Conservation (phyloP, 2,797 vertebrate species). For the Peromyscus attwateri region DNA sequence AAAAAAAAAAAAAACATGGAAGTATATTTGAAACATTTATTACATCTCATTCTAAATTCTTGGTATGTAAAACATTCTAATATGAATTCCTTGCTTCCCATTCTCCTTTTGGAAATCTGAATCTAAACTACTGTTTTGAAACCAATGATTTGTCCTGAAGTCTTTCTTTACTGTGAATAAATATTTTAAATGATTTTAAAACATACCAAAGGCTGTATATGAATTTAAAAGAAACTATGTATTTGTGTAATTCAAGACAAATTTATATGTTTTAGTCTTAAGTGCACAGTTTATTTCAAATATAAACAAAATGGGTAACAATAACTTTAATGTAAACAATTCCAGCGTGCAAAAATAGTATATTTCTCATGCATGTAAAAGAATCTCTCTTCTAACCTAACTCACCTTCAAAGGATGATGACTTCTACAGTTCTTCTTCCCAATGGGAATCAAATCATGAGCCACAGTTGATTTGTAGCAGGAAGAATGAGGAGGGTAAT, state of each 20-base stretch:
- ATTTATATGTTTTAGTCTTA: constrained; percentile 33
- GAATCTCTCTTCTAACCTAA: constrained; percentile 43
- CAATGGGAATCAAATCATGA: constrained; percentile 50
- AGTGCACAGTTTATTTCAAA: constrained; percentile 16
- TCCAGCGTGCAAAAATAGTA: not conserved
- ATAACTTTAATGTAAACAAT: constrained; percentile 27
- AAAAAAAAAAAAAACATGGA: too few species aligned
- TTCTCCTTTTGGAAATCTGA: constrained; percentile 76
- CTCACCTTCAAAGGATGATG: constrained; percentile 28
- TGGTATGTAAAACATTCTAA: constrained; percentile 89
- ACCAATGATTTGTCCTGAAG: constrained; percentile 80
- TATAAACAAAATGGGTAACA: constrained; percentile 29
- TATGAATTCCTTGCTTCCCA: constrained; percentile 76
- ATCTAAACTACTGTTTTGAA: constrained; percentile 76
- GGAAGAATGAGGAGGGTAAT: not conserved
- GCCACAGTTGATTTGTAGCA: not conserved
- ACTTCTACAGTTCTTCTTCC: not conserved
- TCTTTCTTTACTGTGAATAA: constrained; percentile 68
- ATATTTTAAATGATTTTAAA: constrained; percentile 74
- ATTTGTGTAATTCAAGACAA: constrained; percentile 34
- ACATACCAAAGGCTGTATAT: constrained; percentile 66
- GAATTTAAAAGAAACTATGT: constrained; percentile 34
- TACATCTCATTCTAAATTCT: constrained; percentile 91
- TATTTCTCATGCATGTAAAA: not conserved
- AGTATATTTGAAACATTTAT: constrained; percentile 95